Conservation (phyloP, 2,888 invertebrate species). For the Monochamus alternatus region DNA sequence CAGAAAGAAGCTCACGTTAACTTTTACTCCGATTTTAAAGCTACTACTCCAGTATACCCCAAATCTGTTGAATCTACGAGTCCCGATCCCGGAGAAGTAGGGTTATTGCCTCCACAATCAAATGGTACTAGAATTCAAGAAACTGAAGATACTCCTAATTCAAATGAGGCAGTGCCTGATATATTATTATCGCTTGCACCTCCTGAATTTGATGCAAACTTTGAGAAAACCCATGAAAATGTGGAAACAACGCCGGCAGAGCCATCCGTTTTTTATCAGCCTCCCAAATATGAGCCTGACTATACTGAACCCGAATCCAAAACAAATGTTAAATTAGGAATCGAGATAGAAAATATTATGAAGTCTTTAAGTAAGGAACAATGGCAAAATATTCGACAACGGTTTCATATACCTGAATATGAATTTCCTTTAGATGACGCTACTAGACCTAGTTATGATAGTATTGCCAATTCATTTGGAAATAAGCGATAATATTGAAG, state of each 20-base stretch:
- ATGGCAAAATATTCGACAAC: constrained; percentile 64
- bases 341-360: constrained; percentile 54
- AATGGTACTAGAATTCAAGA: not conserved
- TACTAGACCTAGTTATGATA: constrained; percentile 66
- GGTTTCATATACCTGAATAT: constrained; percentile 69
- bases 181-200: constrained; percentile 41
- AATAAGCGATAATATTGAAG: constrained; percentile 44
- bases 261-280: constrained; percentile 59
- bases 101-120: constrained; percentile 57
- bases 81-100: constrained; percentile 56
- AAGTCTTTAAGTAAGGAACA: constrained; percentile 58
- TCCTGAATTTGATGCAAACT: constrained; percentile 36
- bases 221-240: constrained; percentile 14
- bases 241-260: constrained; percentile 25
- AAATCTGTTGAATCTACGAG: constrained; percentile 59
- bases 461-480: constrained; percentile 68
- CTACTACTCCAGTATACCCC: constrained; percentile 63
- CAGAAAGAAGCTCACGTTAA: constrained; percentile 45
- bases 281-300: constrained; percentile 56
- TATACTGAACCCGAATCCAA: constrained; percentile 45
- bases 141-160: not conserved
- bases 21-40: constrained; percentile 58
- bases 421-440: constrained; percentile 69
- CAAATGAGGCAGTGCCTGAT: constrained; percentile 29
- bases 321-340: constrained; percentile 46